Evolutionary conservation across 35 echinoderm and acorn worm species (phyloP), one percentile per base, ranked within the genome.

Genomic region (Ophioderma brevispina): DNA sequence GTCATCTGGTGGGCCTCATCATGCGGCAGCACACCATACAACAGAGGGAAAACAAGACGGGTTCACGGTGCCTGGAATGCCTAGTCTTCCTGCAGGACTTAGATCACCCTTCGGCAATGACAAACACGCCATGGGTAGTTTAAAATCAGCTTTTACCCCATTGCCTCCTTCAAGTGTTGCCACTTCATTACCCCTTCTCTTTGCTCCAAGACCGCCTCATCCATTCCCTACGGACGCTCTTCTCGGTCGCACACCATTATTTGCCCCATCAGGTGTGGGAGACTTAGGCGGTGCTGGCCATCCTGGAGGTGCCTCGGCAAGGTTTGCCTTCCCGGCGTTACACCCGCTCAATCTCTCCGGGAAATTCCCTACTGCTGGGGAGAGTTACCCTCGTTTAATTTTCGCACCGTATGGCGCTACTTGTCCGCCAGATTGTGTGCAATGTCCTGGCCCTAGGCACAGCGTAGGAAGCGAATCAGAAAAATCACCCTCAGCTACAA

Each of bases 81-180:
- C 32, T 76, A 77, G 78, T 36, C 82, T 81, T 19, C 84, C 56
- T 38, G 77, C 86, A 4, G 42, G 59, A 31, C 81, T 89, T 64
- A 87, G 85, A 42, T 64, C 86, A 1, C 55, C 92, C 36, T 38
- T 89, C 33, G 38, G 79, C 10, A 55, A 52, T 23, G 86, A 90
- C 17, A 95, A 95, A 43, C 84, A 86, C 25, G 89, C 64, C 11
- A 90, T 92, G 25, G 93, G 94, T 32, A 84, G 94, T 28, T 79
- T 99, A 55, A 99, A 99, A 50, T 99, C 97, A 32, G 97, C 97
- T 8, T 99, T 99, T 84, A 93, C 97, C 6, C 97, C 97, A 32
- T 82, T 99, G 3, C 97, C 93, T 31, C 90, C 97, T 31, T 86
- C 95, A 1, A 93, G 90, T 78, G 76, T 86, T 28, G 85, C 85